A percentile compares a stretch with the other conserved stretches of the same genome.
Evolutionary conservation across 2,888 invertebrate genomes (phyloP).

Genomic region (Cephus runcator): DNA sequence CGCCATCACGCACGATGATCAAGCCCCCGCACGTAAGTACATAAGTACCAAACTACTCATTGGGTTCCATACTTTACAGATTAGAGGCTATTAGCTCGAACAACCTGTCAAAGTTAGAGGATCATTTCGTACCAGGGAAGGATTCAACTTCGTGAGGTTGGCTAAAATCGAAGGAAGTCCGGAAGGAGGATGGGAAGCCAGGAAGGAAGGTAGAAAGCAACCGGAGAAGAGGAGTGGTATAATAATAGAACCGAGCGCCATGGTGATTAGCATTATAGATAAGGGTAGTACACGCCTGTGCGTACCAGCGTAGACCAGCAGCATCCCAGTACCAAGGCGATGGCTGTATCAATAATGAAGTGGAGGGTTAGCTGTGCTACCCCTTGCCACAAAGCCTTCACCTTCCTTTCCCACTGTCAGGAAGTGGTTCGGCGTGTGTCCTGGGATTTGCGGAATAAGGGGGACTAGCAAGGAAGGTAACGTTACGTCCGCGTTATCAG

Average conservation of each 20-base stretch:
- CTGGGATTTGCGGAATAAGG: slow-evolving; percentile 36
- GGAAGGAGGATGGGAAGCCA: not conserved
- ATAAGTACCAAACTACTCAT: slow-evolving; percentile 13
- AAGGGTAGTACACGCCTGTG: not conserved
- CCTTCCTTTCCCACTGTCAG: slow-evolving; percentile 21
- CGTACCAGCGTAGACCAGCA: not conserved
- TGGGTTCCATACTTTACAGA: not conserved
- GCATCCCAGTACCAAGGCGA: not conserved
- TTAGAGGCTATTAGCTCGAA: slow-evolving; percentile 15
- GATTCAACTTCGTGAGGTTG: not conserved
- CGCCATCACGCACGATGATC: slow-evolving; percentile 23
- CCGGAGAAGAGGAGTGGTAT: not conserved
- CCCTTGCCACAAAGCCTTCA: slow-evolving; percentile 14
- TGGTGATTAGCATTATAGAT: not conserved
- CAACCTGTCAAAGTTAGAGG: slow-evolving; percentile 11
- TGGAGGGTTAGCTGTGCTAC: slow-evolving; percentile 7
- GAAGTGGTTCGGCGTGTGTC: slow-evolving; percentile 38
- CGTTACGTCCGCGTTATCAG: slow-evolving; percentile 31
- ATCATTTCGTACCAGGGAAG: not conserved
- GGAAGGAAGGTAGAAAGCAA: not conserved
- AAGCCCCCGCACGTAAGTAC: slow-evolving; percentile 28
- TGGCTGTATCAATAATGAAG: slow-evolving; percentile 26
- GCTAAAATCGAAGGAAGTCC: not conserved
- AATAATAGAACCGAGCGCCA: not conserved
- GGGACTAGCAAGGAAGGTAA: slow-evolving; percentile 30